Evolutionary conservation across 1,140 invertebrate species (phyloP), one percentile per base, ranked within the genome.

Genomic region (Megathymus violae): DNA sequence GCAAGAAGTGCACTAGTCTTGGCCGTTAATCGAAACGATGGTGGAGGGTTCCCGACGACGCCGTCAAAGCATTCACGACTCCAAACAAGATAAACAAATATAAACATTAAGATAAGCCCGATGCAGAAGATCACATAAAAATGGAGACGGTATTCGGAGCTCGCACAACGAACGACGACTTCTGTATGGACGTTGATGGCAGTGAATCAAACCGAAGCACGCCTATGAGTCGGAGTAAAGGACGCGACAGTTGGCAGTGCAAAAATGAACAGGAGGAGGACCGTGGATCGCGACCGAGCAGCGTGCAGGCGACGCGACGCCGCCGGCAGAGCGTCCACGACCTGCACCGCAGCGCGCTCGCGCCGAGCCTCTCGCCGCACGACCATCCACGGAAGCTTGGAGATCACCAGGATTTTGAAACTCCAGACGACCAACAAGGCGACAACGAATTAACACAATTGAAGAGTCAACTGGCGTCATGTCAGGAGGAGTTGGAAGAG

Each of bases 121-220:
- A 83, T 17, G 58, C 52, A 15, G 74, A 67, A 81, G 81, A 80
- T 62, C 74, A 76, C n/a, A 71, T 44, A 9, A 74, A 73, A 43
- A 40, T 69, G 10, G 81, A 84, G 16, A 61, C 68, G 1, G 16
- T 68, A 5, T 77, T 78, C 44, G 74, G 73, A 10, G 43, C 69
- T 3, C 56, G 68, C 0, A 31, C 50, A 0, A 75, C 74, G 41
- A 64, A 71, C 0, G 78, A 79, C 10, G 84, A 85, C 6, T 40
- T 80, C 3, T 85, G 80, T 17, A 81, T 83, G 82, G 83, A 88
- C 11, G 74, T 78, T 0, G 83, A 85, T 19, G 75, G 73, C 2
- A 64, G 75, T 19, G 65, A 63, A n/a, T 87, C 84, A 6, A 76
- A 69, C 40, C 67, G 84, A 19, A 87, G 86, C 54, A 83, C 84